Base-by-base conservation (phyloP, 2,888 invertebrate species). In the Dorcus parallelipipedus region DNA sequence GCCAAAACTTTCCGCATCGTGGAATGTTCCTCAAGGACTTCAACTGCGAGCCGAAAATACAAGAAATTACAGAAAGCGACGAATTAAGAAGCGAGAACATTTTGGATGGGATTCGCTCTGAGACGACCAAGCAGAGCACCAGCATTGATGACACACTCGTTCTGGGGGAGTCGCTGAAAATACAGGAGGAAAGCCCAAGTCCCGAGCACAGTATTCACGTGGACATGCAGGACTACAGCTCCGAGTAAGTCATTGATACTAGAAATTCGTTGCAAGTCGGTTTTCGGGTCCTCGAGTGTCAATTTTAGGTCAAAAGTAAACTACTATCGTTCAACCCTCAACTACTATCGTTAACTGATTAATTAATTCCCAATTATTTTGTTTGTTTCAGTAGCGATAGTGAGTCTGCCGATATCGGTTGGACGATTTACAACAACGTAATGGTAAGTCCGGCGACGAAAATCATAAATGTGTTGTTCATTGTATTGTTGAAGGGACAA, bases 341-440 rank as follows among this genome's bases (percentile, higher is more conserved):
- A 14, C 14, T 14, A 14, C 14, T 14, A 14, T 1, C 1, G 14
- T 14, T 14, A 14, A 14, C 1, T 1, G 14, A 14, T 14, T 14
- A 14, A 14, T 56, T 23, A 55, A 17, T 57, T 38, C 17, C 51
- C 17, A 49, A 17, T 62, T 39, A 38, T 54, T 48, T 59, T 64
- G 33, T 56, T 59, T 61, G 58, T 54, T 69, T 78, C 78, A 82
- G 81, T 49, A 84, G 84, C 52, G 83, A 83, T 64, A 83, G 82
- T 49, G 74, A 77, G 1, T 20, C 55, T 26, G 48, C 57, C 48
- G 49, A 75, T 38, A 81, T 86, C 66, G 87, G 87, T 62, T 86
- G 86, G 83, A 88, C 87, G 3, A 85, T 89, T 73, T 89, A 88
- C 69, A 85, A 87, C 69, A 88, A 88, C 79, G 84, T 89, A 58